Evolutionary conservation across 2,888 invertebrate species (phyloP).

Genomic region (Merodon equestris): DNA sequence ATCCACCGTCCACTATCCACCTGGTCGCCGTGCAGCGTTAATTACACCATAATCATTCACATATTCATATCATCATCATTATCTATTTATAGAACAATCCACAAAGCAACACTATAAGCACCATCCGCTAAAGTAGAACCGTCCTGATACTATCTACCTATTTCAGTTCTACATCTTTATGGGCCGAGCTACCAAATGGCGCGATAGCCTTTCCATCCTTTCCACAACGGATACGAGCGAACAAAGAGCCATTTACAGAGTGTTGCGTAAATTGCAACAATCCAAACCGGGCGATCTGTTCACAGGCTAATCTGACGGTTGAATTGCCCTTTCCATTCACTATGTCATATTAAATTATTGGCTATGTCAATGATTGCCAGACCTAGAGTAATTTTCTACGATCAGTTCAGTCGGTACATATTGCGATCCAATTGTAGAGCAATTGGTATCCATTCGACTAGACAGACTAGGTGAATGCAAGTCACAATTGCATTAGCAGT

Average conservation of each 20-base stretch:
- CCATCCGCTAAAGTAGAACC: constrained; percentile 6
- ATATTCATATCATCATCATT: constrained; percentile 41
- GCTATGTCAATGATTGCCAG: constrained; percentile 65
- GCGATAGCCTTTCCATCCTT: background rate
- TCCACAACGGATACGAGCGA: constrained; percentile 7
- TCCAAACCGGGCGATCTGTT: constrained; percentile 48
- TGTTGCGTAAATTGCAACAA: constrained; percentile 67
- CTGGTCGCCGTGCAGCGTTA: constrained; percentile 24
- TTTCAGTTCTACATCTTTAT: constrained; percentile 52
- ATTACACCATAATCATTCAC: constrained; percentile 32
- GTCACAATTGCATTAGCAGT: too few relatives aligned
- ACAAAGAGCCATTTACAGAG: constrained; percentile 59
- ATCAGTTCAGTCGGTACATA: too few relatives aligned
- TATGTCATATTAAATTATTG: constrained; percentile 68
- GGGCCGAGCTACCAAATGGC: constrained; percentile 1
- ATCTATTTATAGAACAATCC: constrained; percentile 52
- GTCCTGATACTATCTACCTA: constrained; percentile 40
- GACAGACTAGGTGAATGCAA: too few relatives aligned
- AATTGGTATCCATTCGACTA: too few relatives aligned
- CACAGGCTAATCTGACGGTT: constrained; percentile 29
- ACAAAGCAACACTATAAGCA: constrained; percentile 6
- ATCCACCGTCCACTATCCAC: constrained; percentile 1
- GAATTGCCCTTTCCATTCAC: constrained; percentile 57
- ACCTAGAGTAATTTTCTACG: constrained; percentile 55
- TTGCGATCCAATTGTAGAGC: too few relatives aligned